These are phyloP conservation scores for Oscheius sp. DNA, from an alignment of 2,888 invertebrate species.

Conservation along the genomic window DNA sequence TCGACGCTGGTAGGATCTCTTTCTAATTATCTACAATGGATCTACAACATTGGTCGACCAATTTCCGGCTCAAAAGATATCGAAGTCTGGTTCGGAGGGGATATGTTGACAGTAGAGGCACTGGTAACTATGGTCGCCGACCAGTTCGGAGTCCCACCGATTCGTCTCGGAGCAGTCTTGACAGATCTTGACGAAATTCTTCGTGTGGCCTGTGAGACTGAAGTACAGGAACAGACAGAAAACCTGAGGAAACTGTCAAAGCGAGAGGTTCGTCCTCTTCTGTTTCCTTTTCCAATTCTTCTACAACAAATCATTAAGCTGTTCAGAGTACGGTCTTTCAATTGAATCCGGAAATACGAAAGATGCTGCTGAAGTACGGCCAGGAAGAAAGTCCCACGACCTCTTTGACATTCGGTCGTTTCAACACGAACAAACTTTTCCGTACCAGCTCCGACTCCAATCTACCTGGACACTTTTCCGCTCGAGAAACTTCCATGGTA, in stretches of 20 bases:
- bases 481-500: constrained; percentile 27
- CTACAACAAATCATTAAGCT: not conserved
- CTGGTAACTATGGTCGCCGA: constrained; percentile 57
- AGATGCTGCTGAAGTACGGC: constrained; percentile 18
- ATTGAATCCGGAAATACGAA: constrained; percentile 21
- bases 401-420: constrained; percentile 8
- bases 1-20: constrained; percentile 58
- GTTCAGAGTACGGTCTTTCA: constrained; percentile 26
- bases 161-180: constrained; percentile 52
- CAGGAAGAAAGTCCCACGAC: constrained; percentile 24
- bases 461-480: not conserved
- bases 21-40: constrained; percentile 55
- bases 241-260: constrained; percentile 27
- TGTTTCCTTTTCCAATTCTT: too few relatives aligned
- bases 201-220: constrained; percentile 47
- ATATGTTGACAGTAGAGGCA: constrained; percentile 60
- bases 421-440: not conserved
- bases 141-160: constrained; percentile 57
- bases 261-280: constrained; percentile 13
- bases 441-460: constrained; percentile 24
- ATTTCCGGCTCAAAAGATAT: constrained; percentile 56
- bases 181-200: constrained; percentile 59
- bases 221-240: constrained; percentile 24
- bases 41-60: constrained; percentile 53
- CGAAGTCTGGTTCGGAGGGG: constrained; percentile 65